Base-by-base conservation (phyloP, 2,797 vertebrate genomes). In the Gobionotothen gibberifrons region DNA sequence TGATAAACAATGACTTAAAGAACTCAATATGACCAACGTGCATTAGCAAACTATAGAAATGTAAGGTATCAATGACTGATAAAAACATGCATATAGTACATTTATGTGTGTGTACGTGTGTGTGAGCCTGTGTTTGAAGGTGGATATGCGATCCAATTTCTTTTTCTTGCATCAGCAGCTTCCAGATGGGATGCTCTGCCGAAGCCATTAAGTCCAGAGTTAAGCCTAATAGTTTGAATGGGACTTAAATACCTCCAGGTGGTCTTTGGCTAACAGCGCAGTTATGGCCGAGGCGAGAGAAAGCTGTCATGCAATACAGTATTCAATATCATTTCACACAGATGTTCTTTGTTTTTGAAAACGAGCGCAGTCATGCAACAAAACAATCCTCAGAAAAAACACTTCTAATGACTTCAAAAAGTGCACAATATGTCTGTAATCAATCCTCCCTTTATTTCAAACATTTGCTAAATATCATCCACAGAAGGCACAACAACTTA, bases 161-260 rank as follows among this genome's bases (percentile, higher is more conserved):
- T 81, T 84, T 69, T 77, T 81, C 82, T 83, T 55, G 63, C 78
- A 83, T 88, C 83, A 80, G 81, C 83, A 87, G 83, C 84, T 85
- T 85, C 82, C 85, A 90, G 85, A 87, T 90, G 88, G 59, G 83
- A 84, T 81, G 84, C 71, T 86, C 76, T 73, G 62, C 56, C 72
- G 61, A 13, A 79, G 57, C 84, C 74, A 89, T 91, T 90, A 92
- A 66, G 44, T 72, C 76, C 72, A 77, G 74, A 89, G 82, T 85
- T 81, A 74, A 86, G 60, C 57, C 68, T 85, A 87, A 89, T 89
- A 78, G 79, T 84, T 64, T 82, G 79, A 92, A 89, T 86, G 72
- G 72, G 66, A 71, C 82, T 74, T 92, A 93, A 93, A 89, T 87
- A 87, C 49, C 86, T 89, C 90, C 92, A 93, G 86, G 92, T 93